Evolutionary conservation across 2,888 invertebrate species (phyloP).

Genomic region (Drosophila seclusa): DNA sequence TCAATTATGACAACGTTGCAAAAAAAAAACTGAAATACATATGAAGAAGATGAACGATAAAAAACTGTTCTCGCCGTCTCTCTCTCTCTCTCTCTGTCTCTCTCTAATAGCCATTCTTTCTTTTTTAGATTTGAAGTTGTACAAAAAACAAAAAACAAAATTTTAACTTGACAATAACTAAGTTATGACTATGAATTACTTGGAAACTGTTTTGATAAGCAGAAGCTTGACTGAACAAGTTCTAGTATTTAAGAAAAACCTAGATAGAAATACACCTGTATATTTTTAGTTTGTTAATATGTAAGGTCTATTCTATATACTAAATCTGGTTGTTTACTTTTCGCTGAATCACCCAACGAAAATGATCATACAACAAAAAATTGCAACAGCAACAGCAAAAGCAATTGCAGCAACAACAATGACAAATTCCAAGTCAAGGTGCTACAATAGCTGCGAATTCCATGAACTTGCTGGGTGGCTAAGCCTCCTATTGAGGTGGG

Average conservation of each 20-base stretch:
- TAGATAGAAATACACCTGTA: not conserved
- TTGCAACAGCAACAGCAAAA: constrained; percentile 17
- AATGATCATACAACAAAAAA: constrained; percentile 11
- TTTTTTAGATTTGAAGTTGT: not conserved
- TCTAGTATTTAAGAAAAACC: not conserved
- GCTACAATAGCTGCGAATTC: constrained; percentile 72
- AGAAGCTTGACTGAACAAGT: not conserved
- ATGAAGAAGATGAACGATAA: constrained; percentile 18
- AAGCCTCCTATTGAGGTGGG: constrained; percentile 11
- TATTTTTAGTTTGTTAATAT: not conserved
- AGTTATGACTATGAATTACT: not conserved
- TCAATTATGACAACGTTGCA: constrained; percentile 57
- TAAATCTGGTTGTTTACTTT: not conserved
- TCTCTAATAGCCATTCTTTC: too few relatives aligned
- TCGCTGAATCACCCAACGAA: constrained; percentile 43
- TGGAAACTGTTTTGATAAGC: not conserved
- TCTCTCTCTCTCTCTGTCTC: not conserved
- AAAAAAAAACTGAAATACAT: constrained; percentile 8
- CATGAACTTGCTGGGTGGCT: constrained; percentile 73
- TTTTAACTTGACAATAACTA: not conserved
- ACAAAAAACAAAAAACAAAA: not conserved
- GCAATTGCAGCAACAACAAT: constrained; percentile 51
- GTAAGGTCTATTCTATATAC: not conserved
- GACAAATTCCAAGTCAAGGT: constrained; percentile 71
- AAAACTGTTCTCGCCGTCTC: not conserved